Evolutionary conservation across 1,140 invertebrate species (phyloP).

Genomic region (Nephila pilipes): DNA sequence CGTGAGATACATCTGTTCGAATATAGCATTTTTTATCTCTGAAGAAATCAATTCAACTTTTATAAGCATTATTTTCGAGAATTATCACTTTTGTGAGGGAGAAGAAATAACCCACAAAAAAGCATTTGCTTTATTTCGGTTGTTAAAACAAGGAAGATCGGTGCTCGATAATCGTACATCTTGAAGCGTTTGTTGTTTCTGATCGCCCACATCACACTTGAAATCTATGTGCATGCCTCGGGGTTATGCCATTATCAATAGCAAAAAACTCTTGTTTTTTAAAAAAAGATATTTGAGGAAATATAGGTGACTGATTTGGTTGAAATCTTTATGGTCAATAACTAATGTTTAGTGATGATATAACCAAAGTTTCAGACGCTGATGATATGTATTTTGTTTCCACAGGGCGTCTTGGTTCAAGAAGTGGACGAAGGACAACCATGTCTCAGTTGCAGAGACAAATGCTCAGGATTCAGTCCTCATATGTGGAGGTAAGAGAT

Average conservation of each 20-base stretch:
- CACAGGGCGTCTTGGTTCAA: slow-evolving; percentile 89
- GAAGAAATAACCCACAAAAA: neutral
- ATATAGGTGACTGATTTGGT: too few relatives aligned
- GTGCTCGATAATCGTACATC: neutral
- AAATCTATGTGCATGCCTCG: neutral
- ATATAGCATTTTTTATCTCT: neutral
- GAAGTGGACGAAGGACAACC: slow-evolving; percentile 92
- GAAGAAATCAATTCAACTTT: neutral
- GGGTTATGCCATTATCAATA: neutral
- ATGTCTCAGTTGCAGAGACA: slow-evolving; percentile 89
- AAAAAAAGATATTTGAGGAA: neutral
- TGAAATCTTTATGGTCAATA: too few relatives aligned
- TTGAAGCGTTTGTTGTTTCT: neutral
- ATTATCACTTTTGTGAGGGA: neutral
- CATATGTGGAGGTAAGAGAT: slow-evolving; percentile 90
- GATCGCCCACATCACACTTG: neutral
- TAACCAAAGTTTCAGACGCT: neutral
- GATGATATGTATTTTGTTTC: slow-evolving; percentile 78
- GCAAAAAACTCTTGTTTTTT: neutral
- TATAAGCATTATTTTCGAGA: neutral
- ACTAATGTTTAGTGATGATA: too few relatives aligned
- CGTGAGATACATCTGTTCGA: neutral
- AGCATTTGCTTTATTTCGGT: neutral
- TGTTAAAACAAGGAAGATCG: neutral
- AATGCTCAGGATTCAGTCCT: slow-evolving; percentile 89